Evolutionary conservation across 2,113 vertebrate species (phyloP).

Genomic region (Phaethornis superciliosus): DNA sequence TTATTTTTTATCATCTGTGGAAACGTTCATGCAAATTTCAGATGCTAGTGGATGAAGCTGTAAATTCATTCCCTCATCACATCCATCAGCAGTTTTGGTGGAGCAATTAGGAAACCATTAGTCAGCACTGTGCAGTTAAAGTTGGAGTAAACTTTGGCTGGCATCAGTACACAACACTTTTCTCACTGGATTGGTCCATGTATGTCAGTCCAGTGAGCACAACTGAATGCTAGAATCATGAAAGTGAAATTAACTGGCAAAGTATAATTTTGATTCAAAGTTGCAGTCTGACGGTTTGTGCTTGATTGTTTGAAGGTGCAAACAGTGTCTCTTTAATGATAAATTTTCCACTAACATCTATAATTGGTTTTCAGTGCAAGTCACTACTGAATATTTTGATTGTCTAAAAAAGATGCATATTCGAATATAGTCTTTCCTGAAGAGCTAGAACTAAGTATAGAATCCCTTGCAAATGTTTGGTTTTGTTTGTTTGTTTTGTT

Average conservation of each 20-base stretch:
- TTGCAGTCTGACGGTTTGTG: neutral
- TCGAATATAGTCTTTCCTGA: neutral
- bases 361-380: neutral
- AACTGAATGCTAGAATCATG: neutral
- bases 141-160: neutral
- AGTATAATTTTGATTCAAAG: neutral
- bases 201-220: neutral
- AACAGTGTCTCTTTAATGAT: neutral
- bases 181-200: slow-evolving; percentile 29
- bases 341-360: neutral
- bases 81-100: neutral
- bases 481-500: too few species aligned
- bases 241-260: neutral
- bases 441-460: neutral
- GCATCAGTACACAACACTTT: neutral
- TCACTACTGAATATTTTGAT: neutral
- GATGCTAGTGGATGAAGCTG: neutral
- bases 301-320: neutral
- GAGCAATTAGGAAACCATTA: neutral
- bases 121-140: neutral
- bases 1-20: neutral
- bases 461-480: accelerated
- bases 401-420: neutral
- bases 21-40: neutral
- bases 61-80: neutral